Evolutionary conservation across 2,888 invertebrate species (phyloP), one percentile per base, ranked within the genome.

Genomic region (Mesochorus sp.): DNA sequence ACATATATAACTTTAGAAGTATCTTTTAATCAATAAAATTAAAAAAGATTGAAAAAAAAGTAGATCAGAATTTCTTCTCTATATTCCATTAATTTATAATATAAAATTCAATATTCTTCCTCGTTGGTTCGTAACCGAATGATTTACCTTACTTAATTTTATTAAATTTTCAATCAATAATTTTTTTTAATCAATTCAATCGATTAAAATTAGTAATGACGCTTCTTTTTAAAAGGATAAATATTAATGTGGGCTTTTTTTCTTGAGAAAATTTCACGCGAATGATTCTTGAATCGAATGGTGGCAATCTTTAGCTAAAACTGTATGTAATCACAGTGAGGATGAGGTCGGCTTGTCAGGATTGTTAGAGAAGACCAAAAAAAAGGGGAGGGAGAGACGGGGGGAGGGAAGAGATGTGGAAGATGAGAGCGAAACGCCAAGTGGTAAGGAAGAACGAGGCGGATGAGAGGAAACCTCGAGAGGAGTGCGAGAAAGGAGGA

Each of bases 381-480:
- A 24, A 17, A 74, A 62, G 42, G 80, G 68, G 62, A 51, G 19
- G 74, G 31, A 73, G 72, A 80, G 53, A 57, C 59, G 34, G 53
- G 53, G 34, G 26, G 21, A 47, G 53, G 39, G 28, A 47, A 57
- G 67, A 79, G 84, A 82, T 82, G 71, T 73, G 64, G 76, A 31
- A 21, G 55, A 37, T 31, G 51, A 64, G 74, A 70, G 51, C 49
- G 37, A 51, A 59, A 59, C 57, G 59, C 49, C 77, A 57, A 77
- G 68, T 68, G 73, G 59, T 28, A 78, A 82, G 82, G 79, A 83
- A 84, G 83, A 77, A 82, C 83, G 83, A 81, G 76, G 64, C 73
- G 79, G 66, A 67, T 68, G 67, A 75, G 79, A 77, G 79, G 79
- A 79, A 64, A 68, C 44, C 55, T 76, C 31, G 75, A 73, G 67